These are phyloP conservation scores for Phainopepla nitens DNA, from an alignment of 2,113 vertebrate species.

Conservation along the genomic window DNA sequence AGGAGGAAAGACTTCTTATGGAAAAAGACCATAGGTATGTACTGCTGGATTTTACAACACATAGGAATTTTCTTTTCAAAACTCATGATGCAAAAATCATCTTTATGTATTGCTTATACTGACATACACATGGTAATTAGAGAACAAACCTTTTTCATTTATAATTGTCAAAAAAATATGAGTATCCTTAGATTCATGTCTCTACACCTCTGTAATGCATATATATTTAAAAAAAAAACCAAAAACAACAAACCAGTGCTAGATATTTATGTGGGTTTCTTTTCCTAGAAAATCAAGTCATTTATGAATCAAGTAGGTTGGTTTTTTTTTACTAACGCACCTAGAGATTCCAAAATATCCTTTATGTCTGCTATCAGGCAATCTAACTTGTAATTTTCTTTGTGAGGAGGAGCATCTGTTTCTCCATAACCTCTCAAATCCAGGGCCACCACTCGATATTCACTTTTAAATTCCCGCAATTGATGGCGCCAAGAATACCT, in stretches of 20 bases:
- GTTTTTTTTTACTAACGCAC: slow-evolving; percentile 70
- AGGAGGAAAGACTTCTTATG: background rate
- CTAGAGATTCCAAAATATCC: slow-evolving; percentile 95
- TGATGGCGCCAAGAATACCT: slow-evolving; percentile 99
- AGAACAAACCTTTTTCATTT: background rate
- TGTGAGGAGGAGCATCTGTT: slow-evolving; percentile 86
- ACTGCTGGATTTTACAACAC: background rate
- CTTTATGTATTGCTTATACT: background rate
- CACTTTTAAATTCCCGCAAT: slow-evolving; percentile 94
- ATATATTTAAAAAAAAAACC: background rate
- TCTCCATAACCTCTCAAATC: slow-evolving; percentile 97
- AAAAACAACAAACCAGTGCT: background rate
- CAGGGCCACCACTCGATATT: slow-evolving; percentile 93
- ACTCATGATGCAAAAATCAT: background rate
- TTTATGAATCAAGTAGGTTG: background rate
- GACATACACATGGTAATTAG: background rate
- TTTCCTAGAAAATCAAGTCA: background rate
- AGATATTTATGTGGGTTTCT: background rate
- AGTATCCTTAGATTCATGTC: background rate
- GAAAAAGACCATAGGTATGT: background rate
- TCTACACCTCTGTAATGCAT: background rate
- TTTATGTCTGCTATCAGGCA: slow-evolving; percentile 91
- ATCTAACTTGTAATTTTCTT: slow-evolving; percentile 87
- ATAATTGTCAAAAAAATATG: background rate
- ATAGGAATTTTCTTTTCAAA: background rate